A percentile compares a stretch with the other conserved stretches of the same genome.
These are phyloP conservation scores for Drosophila quinaria DNA, from an alignment of 2,888 invertebrate genomes.

Conservation along the genomic window DNA sequence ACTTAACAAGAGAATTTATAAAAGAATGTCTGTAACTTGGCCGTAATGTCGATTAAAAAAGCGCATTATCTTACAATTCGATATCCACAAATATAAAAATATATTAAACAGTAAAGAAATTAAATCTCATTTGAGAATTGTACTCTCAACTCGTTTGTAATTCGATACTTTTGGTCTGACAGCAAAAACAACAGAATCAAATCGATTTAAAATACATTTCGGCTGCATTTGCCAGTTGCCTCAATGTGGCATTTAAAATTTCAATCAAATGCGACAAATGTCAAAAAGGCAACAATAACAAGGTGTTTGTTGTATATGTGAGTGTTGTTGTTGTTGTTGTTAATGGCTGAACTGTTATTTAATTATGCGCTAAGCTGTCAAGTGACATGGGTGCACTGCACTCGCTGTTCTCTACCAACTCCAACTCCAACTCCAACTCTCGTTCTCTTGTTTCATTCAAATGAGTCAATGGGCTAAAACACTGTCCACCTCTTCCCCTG, in stretches of 20 bases:
- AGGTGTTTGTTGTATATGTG: constrained; percentile 23
- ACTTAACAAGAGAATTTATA: not conserved
- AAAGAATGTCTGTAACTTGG: not conserved
- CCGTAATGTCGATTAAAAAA: not conserved
- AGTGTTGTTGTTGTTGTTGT: constrained; percentile 11
- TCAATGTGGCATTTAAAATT: constrained; percentile 54
- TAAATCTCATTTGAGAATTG: constrained; percentile 14
- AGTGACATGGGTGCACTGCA: constrained; percentile 70
- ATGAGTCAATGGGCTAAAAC: constrained; percentile 26
- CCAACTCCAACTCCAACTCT: not conserved
- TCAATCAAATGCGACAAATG: constrained; percentile 58
- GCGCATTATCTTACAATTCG: not conserved
- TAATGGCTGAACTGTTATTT: constrained; percentile 59
- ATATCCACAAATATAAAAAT: not conserved
- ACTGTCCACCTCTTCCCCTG: constrained; percentile 21
- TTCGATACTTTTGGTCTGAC: constrained; percentile 48
- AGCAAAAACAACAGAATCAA: constrained; percentile 38
- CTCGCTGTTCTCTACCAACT: constrained; percentile 3
- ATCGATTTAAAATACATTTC: constrained; percentile 67
- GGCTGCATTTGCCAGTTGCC: constrained; percentile 53
- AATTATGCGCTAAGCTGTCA: constrained; percentile 80
- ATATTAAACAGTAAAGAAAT: not conserved
- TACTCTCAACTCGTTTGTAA: constrained; percentile 42
- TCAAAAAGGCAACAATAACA: constrained; percentile 44
- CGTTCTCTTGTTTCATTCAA: constrained; percentile 53